These are phyloP conservation scores for Lampris megalopsis DNA, from an alignment of 2,113 vertebrate genomes.

Conservation along the genomic window DNA sequence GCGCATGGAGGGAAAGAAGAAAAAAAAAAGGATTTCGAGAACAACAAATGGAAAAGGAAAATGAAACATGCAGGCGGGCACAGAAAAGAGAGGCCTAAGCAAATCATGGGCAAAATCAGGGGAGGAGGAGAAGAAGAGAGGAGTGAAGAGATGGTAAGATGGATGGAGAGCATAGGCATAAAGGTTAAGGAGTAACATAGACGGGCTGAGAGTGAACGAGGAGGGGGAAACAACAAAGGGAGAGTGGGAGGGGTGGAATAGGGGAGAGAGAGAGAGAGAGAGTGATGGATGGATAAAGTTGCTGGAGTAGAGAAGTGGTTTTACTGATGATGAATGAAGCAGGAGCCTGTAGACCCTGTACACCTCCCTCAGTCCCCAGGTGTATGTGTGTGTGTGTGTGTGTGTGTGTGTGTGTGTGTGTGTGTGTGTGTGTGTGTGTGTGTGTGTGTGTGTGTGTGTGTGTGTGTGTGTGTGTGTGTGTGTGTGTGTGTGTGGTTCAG, in stretches of 20 bases:
- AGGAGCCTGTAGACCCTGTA: conserved; percentile 35
- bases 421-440: too few species aligned
- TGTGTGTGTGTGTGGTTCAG: conserved; percentile 6
- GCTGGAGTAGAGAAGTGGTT: conserved; percentile 61
- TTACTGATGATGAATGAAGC: conserved; percentile 72
- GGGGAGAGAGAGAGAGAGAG: conserved; percentile 3
- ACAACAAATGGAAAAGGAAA: conserved; percentile 61
- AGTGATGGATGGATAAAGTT: conserved; percentile 70
- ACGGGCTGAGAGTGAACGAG: conserved; percentile 27
- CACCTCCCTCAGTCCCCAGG: conserved; percentile 22
- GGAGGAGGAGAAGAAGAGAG: conserved; percentile 43
- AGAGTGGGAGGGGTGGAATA: neutral
- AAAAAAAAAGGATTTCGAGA: conserved; percentile 37
- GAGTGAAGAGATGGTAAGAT: conserved; percentile 46
- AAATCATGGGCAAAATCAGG: conserved; percentile 33
- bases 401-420: too few species aligned
- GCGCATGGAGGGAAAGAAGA: neutral
- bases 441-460: conserved; percentile 4
- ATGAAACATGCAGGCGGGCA: conserved; percentile 46
- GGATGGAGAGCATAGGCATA: conserved; percentile 52
- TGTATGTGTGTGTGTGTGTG: conserved; percentile 9
- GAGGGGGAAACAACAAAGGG: neutral
- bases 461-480: conserved; percentile 23
- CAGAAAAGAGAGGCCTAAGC: conserved; percentile 1
- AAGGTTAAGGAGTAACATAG: conserved; percentile 63